Evolutionary conservation across 2,797 vertebrate species (phyloP).

Genomic region (Gymnoscopelus braueri): DNA sequence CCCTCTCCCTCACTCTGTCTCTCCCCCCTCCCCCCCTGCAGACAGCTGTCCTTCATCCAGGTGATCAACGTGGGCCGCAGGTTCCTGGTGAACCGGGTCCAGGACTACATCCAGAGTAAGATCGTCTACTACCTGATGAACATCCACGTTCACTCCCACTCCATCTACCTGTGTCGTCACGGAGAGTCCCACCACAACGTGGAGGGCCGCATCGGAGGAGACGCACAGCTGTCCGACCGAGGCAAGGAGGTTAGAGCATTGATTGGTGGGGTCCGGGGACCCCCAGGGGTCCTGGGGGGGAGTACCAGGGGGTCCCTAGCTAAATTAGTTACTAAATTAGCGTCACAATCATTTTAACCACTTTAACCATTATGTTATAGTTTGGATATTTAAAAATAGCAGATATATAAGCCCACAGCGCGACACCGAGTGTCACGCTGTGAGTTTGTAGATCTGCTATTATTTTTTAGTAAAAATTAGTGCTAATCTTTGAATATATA

Average conservation of each 20-base stretch:
- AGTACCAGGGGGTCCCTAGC: too few species aligned
- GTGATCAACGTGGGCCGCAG: conserved; percentile 95
- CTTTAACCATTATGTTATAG: too few species aligned
- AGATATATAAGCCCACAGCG: too few species aligned
- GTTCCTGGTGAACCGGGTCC: conserved; percentile 94
- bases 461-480: too few species aligned
- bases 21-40: conserved; percentile 49
- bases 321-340: too few species aligned
- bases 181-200: conserved; percentile 93
- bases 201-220: conserved; percentile 90
- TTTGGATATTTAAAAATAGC: too few species aligned
- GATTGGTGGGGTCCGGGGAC: too few species aligned
- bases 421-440: too few species aligned
- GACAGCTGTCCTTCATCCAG: conserved; percentile 95
- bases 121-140: conserved; percentile 99
- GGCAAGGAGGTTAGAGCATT: conserved; percentile 84
- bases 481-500: too few species aligned
- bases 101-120: conserved; percentile 98
- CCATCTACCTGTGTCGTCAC: conserved; percentile 96
- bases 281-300: too few species aligned
- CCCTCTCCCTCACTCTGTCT: neutral
- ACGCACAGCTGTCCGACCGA: conserved; percentile 87
- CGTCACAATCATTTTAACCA: too few species aligned
- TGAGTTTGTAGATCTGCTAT: too few species aligned
- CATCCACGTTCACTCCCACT: conserved; percentile 95